Evolutionary conservation across 2,113 vertebrate species (phyloP).

Genomic region (Myocastor coypus): DNA sequence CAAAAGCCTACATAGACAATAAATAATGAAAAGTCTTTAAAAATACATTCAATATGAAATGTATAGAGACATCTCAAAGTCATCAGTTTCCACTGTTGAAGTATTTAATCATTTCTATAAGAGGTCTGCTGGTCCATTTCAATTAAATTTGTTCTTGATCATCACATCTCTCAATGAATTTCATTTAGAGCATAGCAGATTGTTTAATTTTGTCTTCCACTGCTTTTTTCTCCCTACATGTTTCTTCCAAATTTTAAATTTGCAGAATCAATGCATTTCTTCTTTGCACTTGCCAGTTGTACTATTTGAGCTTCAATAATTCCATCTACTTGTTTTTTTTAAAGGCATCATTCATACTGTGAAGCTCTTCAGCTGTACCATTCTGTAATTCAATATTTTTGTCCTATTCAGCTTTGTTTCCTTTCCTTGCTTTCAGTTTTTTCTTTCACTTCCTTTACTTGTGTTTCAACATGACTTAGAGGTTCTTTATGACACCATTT

Average conservation of each 20-base stretch:
- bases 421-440: constrained; percentile 94
- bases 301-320: constrained; percentile 91
- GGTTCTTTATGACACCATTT: constrained; percentile 96
- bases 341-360: constrained; percentile 92
- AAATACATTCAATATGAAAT: constrained; percentile 78
- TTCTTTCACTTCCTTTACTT: constrained; percentile 96
- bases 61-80: constrained; percentile 75
- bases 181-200: constrained; percentile 92
- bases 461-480: constrained; percentile 92
- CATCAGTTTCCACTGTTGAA: constrained; percentile 74
- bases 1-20: constrained; percentile 78
- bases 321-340: constrained; percentile 93
- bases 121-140: constrained; percentile 67
- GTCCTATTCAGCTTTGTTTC: constrained; percentile 91
- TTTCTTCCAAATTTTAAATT: constrained; percentile 85
- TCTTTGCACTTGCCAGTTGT: constrained; percentile 90
- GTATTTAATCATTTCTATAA: constrained; percentile 78
- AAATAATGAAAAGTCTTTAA: constrained; percentile 68
- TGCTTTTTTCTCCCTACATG: too few relatives aligned
- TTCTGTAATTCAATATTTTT: constrained; percentile 92
- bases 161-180: constrained; percentile 89
- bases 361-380: constrained; percentile 91
- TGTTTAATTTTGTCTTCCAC: constrained; percentile 90
- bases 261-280: constrained; percentile 92
- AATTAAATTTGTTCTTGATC: constrained; percentile 57